A percentile compares a stretch with the other conserved stretches of the same genome.
phyloP scores from a whole-genome alignment of 1,140 invertebrate genomes.

The Cecropterus lyciades region DNA sequence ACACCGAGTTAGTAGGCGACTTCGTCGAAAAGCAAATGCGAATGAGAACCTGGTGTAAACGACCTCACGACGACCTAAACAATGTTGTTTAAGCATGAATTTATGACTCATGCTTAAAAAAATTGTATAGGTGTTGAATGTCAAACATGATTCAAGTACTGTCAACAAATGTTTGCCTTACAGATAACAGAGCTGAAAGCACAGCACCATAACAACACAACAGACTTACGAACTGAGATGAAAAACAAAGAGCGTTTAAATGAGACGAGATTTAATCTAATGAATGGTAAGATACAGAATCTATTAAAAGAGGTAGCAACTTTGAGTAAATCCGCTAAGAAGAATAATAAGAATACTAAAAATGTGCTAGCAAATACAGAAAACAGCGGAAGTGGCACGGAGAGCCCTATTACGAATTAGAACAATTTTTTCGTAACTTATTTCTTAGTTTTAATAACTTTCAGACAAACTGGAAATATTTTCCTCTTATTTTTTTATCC shows the following conservation, averaged over 20 bases:
- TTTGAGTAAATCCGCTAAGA: slow-evolving; percentile 92
- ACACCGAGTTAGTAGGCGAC: no score
- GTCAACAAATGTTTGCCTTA: slow-evolving; percentile 38
- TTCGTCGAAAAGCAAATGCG: no score
- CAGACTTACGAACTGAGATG: slow-evolving; percentile 93
- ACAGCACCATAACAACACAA: slow-evolving; percentile 94
- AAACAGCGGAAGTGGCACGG: slow-evolving; percentile 90
- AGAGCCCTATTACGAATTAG: slow-evolving; percentile 87
- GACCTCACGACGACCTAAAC: no score
- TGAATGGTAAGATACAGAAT: slow-evolving; percentile 91
- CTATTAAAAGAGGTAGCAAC: slow-evolving; percentile 93
- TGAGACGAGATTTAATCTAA: slow-evolving; percentile 90
- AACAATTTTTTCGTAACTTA: slow-evolving; percentile 47
- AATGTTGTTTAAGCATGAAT: no score
- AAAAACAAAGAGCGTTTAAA: slow-evolving; percentile 92
- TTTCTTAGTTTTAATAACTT: slow-evolving; percentile 38
- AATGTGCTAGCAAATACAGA: slow-evolving; percentile 83
- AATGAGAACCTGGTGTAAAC: no score
- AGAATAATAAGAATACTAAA: slow-evolving; percentile 79
- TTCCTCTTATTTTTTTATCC: slow-evolving; percentile 81
- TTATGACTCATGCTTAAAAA: no score
- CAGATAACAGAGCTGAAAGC: slow-evolving; percentile 97
- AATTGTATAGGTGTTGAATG: no score
- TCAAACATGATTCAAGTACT: no score
- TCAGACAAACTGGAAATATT: slow-evolving; percentile 56